phyloP scores from a whole-genome alignment of 2,797 vertebrate genomes.

The Phrynocephalus forsythii region DNA sequence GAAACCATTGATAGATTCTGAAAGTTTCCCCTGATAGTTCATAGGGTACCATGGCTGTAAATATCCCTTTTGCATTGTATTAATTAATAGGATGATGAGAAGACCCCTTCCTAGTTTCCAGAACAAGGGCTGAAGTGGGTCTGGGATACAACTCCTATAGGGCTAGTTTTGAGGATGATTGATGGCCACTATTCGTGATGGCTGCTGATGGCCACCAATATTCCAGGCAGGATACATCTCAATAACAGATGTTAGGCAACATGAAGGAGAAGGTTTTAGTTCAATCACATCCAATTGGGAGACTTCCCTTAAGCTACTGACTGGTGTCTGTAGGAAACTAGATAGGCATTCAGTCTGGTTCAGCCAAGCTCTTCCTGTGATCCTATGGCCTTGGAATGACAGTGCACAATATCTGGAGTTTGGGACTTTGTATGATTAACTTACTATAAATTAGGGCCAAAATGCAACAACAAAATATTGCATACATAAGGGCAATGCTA shows the following conservation, averaged over 20 bases:
- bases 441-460: too few species aligned
- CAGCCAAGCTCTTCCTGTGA: background rate
- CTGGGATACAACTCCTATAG: background rate
- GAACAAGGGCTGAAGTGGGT: background rate
- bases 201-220: background rate
- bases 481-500: too few species aligned
- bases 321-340: background rate
- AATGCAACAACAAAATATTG: too few species aligned
- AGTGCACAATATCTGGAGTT: background rate
- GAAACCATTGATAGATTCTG: conserved; percentile 20
- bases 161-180: background rate
- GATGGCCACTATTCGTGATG: background rate
- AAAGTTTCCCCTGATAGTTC: background rate
- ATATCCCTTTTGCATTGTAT: background rate
- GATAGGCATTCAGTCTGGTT: background rate
- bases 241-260: background rate
- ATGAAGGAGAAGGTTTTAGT: background rate
- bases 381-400: background rate
- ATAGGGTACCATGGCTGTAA: background rate
- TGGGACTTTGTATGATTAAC: background rate
- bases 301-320: background rate
- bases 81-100: background rate
- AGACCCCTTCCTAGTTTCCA: background rate
- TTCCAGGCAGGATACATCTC: background rate
- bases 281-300: background rate